Base-by-base conservation (phyloP, 2,797 vertebrate species). In the Fundulus diaphanus region DNA sequence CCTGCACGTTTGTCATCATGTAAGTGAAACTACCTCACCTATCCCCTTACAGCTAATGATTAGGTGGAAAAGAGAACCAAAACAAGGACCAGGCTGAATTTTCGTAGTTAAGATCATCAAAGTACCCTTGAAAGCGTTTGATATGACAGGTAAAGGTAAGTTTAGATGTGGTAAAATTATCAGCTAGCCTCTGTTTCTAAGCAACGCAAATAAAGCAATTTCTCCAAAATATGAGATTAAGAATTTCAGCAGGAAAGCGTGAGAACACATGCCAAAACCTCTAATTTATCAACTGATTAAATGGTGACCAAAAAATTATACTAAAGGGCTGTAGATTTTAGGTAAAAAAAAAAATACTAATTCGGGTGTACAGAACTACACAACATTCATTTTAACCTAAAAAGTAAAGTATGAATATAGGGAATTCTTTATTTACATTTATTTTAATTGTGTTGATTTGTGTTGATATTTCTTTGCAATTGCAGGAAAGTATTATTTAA, bases 161-260 rank as follows among this genome's bases (percentile, higher is more conserved):
- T 76, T 56, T 15, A 73, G 74, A 67, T 54, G 52, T 27, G 49
- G 76, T n/a, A 49, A 5, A 56, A 48, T 40, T 48, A 79, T 72
- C 49, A 67, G 49, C 18, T 49, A 13, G 42, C 7, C 29, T 35
- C 24, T 33, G 77, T 88, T 84, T 82, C 82, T 15, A 82, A 78
- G 82, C 83, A 87, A 88, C 83, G 51, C 59, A 59, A 80, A 74
- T 73, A 16, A 76, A 69, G 29, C 29, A 31, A 49, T 27, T 72
- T 1, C 3, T 22, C 33, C 11, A 49, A 68, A 18, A 63, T 0
- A 18, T 42, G 59, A 27, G 44, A 72, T 67, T 33, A 40, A 42
- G 42, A 71, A 37, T 76, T 63, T 35, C 15, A 29, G 8, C 54
- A 52, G 37, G 35, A 29, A 33, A 57, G 68, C 31, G 18, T 1